Evolutionary conservation across 2,888 invertebrate genomes (phyloP).

Genomic region (Dicranocentrus wangi): DNA sequence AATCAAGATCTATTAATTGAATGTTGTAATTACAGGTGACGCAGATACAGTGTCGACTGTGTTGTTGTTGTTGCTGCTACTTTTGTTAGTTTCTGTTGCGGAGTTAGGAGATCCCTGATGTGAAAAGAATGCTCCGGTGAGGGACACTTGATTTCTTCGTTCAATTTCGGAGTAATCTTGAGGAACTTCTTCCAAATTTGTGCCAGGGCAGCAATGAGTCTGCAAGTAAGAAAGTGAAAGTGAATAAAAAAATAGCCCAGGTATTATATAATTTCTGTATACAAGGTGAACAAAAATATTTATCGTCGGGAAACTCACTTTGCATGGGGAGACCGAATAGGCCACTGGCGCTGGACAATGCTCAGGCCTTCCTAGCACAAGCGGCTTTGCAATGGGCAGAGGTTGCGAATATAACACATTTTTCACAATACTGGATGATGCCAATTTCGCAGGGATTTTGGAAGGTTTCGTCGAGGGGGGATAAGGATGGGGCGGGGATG

Average conservation of each 20-base stretch:
- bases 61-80: slow-evolving; percentile 60
- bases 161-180: slow-evolving; percentile 70
- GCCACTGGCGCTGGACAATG: slow-evolving; percentile 66
- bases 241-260: background rate
- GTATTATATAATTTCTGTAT: background rate
- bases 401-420: slow-evolving; percentile 59
- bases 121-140: slow-evolving; percentile 42
- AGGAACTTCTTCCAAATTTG: slow-evolving; percentile 62
- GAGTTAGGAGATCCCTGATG: slow-evolving; percentile 46
- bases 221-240: slow-evolving; percentile 22
- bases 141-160: slow-evolving; percentile 67
- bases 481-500: slow-evolving; percentile 35
- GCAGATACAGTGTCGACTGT: slow-evolving; percentile 68
- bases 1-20: slow-evolving; percentile 1
- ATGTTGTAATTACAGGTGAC: slow-evolving; percentile 60
- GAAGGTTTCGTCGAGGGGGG: slow-evolving; percentile 66
- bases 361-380: slow-evolving; percentile 68
- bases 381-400: slow-evolving; percentile 54
- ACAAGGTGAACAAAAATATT: background rate
- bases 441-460: slow-evolving; percentile 63
- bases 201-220: slow-evolving; percentile 71
- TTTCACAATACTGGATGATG: slow-evolving; percentile 63
- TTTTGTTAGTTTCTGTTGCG: slow-evolving; percentile 45
- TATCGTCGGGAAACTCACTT: slow-evolving; percentile 48
- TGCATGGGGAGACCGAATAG: slow-evolving; percentile 70